Evolutionary conservation across 2,797 vertebrate species (phyloP).

Genomic region (Leptatherina wallacei): DNA sequence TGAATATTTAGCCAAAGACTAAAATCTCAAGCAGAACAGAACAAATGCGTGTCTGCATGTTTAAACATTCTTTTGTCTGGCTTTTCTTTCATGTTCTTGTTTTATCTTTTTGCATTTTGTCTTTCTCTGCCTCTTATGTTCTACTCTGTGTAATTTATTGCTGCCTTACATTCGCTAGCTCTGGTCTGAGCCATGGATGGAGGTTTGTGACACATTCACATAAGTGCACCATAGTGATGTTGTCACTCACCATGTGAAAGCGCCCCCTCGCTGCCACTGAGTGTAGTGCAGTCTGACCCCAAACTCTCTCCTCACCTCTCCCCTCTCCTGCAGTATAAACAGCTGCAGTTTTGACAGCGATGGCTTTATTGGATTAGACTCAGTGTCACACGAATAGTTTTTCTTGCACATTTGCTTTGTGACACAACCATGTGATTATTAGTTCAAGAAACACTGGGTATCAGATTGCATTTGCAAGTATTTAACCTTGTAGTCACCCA

Average conservation of each 20-base stretch:
- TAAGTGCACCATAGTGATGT: conserved; percentile 50
- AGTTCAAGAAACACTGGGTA: not conserved
- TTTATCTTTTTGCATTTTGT: conserved; percentile 35
- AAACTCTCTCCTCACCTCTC: conserved; percentile 17
- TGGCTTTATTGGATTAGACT: conserved; percentile 4
- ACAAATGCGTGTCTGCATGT: not conserved
- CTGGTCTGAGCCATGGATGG: conserved; percentile 86
- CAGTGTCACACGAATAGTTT: not conserved
- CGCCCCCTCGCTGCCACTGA: conserved; percentile 39
- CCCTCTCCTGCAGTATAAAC: conserved; percentile 17
- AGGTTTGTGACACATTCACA: conserved; percentile 85
- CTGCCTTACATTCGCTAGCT: conserved; percentile 87
- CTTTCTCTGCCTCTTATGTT: conserved; percentile 38
- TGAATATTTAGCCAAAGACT: no score
- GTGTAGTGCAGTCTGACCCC: conserved; percentile 56
- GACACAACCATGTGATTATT: not conserved
- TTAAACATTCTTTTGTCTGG: not conserved
- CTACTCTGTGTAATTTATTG: conserved; percentile 61
- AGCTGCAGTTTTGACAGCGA: conserved; percentile 28
- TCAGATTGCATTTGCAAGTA: not conserved
- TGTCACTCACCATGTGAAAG: conserved; percentile 36
- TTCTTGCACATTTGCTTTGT: not conserved
- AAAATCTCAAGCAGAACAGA: not conserved
- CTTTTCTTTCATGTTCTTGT: conserved; percentile 23
- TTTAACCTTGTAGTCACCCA: not conserved